Evolutionary conservation across 2,113 vertebrate species (phyloP), one percentile per base, ranked within the genome.

Genomic region (Ictalurus punctatus): DNA sequence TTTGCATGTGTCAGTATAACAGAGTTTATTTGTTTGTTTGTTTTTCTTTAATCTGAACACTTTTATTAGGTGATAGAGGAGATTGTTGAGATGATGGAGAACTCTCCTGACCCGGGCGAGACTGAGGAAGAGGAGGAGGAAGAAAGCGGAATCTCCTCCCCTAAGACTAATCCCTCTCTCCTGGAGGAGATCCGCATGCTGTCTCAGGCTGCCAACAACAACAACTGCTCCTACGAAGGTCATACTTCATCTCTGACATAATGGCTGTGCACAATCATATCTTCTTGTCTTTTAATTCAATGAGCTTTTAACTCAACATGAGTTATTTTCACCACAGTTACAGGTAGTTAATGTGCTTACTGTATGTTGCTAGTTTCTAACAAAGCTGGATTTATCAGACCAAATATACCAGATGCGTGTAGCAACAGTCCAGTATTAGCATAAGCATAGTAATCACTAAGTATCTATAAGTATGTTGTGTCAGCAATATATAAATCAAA

Each of bases 81-180:
- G 94, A 97, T 98, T 34, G 97, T 97, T 21, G 97, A 98, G 93
- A 98, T 98, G 97, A 98, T 98, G 97, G 97, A 98, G 93, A 98
- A 98, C 91, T 98, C 97, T 16, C 97, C 97, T 0, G 97, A 98
- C 90, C 97, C 97, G 0, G 97, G 96, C 7, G 97, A 98, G 93
- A 96, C 95, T 0, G 96, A 97, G 86, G 97, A 97, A 89, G 93
- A 91, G 10, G 94, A 96, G 84, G 97, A 97, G 17, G 96, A 97
- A 58, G 97, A 98, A 85, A 94, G 91, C 65, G 96, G 93, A 67
- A 95, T 93, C 78, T 95, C 94, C 85, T 95, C 96, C 30, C 93
- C 96, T 84, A 96, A 96, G 85, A 95, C 94, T 2, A 96, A 96
- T 91, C 96, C 96, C 0, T 96, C 97, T 71, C 94, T 97, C 83